Percentiles rank a stretch among this genome's conserved stretches.
phyloP scores from a whole-genome alignment of 2,113 vertebrate genomes.

The Climacteris rufus region DNA sequence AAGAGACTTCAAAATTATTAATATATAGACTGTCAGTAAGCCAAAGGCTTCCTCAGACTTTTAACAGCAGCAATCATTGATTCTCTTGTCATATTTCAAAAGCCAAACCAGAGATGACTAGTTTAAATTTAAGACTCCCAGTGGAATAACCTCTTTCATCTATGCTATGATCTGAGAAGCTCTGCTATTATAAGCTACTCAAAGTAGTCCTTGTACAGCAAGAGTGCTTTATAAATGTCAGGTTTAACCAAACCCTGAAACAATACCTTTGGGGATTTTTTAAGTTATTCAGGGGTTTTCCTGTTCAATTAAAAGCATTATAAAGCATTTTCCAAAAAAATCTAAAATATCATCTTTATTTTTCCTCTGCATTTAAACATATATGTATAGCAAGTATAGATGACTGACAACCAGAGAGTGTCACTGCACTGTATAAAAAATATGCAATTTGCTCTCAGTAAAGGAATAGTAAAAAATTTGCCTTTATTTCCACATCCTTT shows the following conservation, averaged over 20 bases:
- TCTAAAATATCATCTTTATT: neutral
- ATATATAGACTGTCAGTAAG: neutral
- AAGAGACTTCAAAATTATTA: constrained; percentile 3
- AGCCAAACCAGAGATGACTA: constrained; percentile 13
- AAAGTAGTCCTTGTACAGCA: neutral
- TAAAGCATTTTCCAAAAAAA: neutral
- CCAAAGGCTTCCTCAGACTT: neutral
- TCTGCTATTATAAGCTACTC: constrained; percentile 31
- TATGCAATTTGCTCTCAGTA: fast-evolving
- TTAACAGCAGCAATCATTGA: constrained; percentile 6
- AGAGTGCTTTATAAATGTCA: neutral
- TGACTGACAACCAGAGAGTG: neutral
- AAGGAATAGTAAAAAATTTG: neutral
- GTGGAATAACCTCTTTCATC: constrained; percentile 35
- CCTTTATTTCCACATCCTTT: neutral
- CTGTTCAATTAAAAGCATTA: neutral
- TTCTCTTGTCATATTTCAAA: constrained; percentile 25
- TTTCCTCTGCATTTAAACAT: neutral
- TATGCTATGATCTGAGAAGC: neutral
- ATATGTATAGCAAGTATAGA: neutral
- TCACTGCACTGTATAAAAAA: neutral
- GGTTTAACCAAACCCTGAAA: neutral
- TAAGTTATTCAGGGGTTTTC: neutral
- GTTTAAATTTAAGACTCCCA: constrained; percentile 41
- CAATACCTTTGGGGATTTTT: neutral